Evolutionary conservation across 2,888 invertebrate species (phyloP).

Genomic region (Ophioninae sp.): DNA sequence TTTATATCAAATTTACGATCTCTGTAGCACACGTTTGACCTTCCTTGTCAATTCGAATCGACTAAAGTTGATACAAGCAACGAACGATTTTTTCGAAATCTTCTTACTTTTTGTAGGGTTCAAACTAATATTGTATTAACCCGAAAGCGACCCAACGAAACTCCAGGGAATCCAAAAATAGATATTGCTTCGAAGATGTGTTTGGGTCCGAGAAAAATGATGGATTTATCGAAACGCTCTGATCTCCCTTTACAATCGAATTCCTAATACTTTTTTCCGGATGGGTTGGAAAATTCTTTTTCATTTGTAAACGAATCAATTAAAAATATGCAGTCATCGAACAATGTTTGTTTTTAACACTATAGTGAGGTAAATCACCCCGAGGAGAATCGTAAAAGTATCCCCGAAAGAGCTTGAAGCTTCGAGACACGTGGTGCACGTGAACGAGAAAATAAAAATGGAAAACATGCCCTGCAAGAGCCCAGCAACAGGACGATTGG

Average conservation of each 20-base stretch:
- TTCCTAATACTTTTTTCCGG: not conserved
- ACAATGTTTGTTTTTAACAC: not conserved
- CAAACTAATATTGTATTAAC: too few species aligned
- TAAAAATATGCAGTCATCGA: not conserved
- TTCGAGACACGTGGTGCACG: constrained; percentile 66
- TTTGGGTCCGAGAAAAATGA: not conserved
- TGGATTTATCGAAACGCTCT: not conserved
- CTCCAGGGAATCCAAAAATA: not conserved
- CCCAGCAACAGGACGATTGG: constrained; percentile 77
- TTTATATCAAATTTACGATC: too few species aligned
- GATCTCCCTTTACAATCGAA: not conserved
- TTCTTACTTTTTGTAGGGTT: too few species aligned
- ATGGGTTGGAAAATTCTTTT: not conserved
- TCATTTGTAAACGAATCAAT: not conserved
- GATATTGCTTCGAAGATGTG: not conserved
- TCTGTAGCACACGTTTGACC: too few species aligned
- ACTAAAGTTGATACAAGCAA: too few species aligned
- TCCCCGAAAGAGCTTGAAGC: constrained; percentile 67
- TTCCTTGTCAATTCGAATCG: too few species aligned
- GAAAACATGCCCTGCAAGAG: constrained; percentile 67
- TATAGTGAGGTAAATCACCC: constrained; percentile 41
- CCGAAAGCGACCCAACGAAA: too few species aligned
- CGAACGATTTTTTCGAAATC: too few species aligned
- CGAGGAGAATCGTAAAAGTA: constrained; percentile 36
- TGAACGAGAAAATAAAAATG: constrained; percentile 36